phyloP scores from a whole-genome alignment of 2,113 vertebrate genomes.

The Gobiocypris rarus region DNA sequence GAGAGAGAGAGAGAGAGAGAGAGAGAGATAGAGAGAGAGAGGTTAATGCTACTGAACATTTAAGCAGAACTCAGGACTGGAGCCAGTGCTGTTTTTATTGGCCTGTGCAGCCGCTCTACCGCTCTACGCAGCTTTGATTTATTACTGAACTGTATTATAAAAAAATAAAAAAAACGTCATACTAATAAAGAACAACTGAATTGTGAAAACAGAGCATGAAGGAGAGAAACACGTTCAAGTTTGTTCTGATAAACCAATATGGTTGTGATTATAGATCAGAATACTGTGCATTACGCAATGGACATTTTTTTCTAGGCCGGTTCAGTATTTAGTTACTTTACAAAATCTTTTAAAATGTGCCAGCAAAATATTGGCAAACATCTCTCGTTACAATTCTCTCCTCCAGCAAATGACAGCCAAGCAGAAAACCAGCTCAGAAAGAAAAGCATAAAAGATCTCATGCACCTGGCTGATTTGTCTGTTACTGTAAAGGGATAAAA shows the following conservation, averaged over 20 bases:
- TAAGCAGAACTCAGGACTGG: not conserved
- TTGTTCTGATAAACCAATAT: slow-evolving; percentile 2
- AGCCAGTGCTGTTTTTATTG: slow-evolving; percentile 11
- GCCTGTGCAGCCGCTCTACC: not conserved
- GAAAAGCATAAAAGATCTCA: not conserved
- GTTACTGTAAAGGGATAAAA: not conserved
- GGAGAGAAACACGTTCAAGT: not conserved
- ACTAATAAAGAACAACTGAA: slow-evolving; percentile 9
- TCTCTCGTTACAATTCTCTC: not conserved
- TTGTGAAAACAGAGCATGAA: not conserved
- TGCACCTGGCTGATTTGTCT: not conserved
- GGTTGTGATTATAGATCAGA: slow-evolving; percentile 6
- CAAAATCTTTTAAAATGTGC: slow-evolving; percentile 20
- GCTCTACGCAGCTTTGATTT: slow-evolving; percentile 14
- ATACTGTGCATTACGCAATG: slow-evolving; percentile 25
- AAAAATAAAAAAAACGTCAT: not conserved
- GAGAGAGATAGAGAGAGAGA: not conserved
- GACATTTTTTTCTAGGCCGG: not conserved
- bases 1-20: not conserved
- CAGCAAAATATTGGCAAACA: slow-evolving; percentile 24
- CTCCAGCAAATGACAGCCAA: slow-evolving; percentile 18
- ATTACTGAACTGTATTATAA: not conserved
- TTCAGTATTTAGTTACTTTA: slow-evolving; percentile 25
- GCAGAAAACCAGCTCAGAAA: not conserved
- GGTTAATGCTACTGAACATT: slow-evolving; percentile 1